Evolutionary conservation across 2,113 vertebrate species (phyloP).

Genomic region (Corvus moneduloides): DNA sequence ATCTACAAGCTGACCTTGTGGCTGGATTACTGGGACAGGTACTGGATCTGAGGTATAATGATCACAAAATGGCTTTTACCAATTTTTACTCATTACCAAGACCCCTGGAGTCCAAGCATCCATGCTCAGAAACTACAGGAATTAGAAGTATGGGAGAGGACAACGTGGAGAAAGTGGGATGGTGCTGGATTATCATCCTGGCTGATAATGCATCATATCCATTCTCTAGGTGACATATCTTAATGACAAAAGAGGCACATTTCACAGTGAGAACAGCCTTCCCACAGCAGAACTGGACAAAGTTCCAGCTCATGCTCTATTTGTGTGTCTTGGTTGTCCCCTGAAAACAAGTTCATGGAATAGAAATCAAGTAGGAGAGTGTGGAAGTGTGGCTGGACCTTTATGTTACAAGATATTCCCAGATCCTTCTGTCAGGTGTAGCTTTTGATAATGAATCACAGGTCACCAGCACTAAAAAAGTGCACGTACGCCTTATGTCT

Average conservation of each 20-base stretch:
- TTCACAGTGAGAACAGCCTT: neutral
- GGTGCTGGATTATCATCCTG: neutral
- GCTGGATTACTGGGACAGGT: neutral
- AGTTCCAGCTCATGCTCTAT: neutral
- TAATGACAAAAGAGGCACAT: neutral
- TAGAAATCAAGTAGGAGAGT: neutral
- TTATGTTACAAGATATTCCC: neutral
- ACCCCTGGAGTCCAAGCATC: neutral
- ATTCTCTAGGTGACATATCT: neutral
- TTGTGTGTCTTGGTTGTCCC: neutral
- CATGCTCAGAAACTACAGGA: neutral
- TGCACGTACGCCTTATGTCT: neutral
- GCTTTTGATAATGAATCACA: neutral
- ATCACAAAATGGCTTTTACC: neutral
- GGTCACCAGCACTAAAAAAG: neutral
- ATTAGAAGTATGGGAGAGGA: neutral
- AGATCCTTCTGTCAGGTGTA: neutral
- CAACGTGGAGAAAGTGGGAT: neutral
- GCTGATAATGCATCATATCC: neutral
- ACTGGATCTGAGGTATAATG: neutral
- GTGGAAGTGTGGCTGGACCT: neutral
- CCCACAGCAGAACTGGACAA: neutral
- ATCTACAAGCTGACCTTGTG: neutral
- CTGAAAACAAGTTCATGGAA: neutral
- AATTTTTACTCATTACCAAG: neutral